Evolutionary conservation across 1,140 invertebrate species (phyloP), one percentile per base, ranked within the genome.

Genomic region (Cryptotermes secundus): DNA sequence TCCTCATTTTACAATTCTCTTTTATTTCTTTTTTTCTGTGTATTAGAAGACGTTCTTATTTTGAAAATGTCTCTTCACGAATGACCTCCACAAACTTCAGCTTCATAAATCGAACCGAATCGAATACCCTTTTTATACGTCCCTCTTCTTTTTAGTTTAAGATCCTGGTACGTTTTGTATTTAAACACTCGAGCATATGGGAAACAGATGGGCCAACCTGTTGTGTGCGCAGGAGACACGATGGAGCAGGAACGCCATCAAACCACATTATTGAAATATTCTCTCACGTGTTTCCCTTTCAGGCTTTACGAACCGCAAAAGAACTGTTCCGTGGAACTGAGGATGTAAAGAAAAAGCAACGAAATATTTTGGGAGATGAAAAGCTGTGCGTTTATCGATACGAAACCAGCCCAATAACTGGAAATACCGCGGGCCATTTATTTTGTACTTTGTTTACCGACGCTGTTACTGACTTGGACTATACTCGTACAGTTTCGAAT

Each of bases 1-100:
- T 72, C 59, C 59, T 31, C 59, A 31, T 72, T n/a, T 72, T 6
- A 72, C 59, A 72, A 72, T 72, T 72, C 59, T n/a, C 14, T 31
- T 10, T 72, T 72, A n/a, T 72, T n/a, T 72, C n/a, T 72, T 72
- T 4, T 16, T 65, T 72, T 72, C 31, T 1, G n/a, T 31, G 31
- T 72, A 72, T 72, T 72, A 72, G 59, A 72, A 72, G n/a, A n/a
- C 59, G 31, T 72, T 26, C 59, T 72, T 72, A 72, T 72, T 72
- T 72, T 72, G 59, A 72, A 72, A 72, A 72, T 72, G 59, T 72
- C 59, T 72, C 59, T 72, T 72, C 59, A 72, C 59, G 59, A 72
- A 72, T 16, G 59, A 72, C 59, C 59, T 72, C 31, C 59, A 72
- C 7, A 72, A 72, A 31, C n/a, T 72, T 72, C 26, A 31, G n/a